phyloP scores from a whole-genome alignment of 2,113 vertebrate genomes.

The Anhinga rufa region DNA sequence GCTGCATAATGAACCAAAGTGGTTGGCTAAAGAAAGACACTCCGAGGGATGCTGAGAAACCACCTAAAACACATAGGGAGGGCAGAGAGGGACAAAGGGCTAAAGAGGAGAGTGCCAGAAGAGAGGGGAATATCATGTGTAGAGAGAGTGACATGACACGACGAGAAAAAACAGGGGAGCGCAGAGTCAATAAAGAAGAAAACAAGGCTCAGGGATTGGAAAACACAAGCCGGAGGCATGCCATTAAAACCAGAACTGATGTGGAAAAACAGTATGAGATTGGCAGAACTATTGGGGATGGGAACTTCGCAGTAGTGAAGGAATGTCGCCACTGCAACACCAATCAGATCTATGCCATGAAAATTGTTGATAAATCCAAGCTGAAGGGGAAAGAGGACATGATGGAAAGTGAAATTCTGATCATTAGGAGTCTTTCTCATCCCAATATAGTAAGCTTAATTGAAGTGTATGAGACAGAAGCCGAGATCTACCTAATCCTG shows the following conservation, averaged over 20 bases:
- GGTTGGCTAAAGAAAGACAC: conserved; percentile 59
- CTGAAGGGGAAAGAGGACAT: conserved; percentile 92
- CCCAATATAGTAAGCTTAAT: conserved; percentile 89
- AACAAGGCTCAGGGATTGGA: conserved; percentile 7
- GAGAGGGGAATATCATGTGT: not conserved
- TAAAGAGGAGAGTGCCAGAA: conserved; percentile 14
- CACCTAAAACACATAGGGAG: not conserved
- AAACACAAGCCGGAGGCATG: conserved; percentile 7
- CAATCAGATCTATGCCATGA: conserved; percentile 82
- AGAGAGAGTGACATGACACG: not conserved
- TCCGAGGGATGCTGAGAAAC: conserved; percentile 25
- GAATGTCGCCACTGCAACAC: conserved; percentile 78
- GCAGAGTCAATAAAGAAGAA: conserved; percentile 43
- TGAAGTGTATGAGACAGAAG: conserved; percentile 84
- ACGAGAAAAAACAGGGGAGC: conserved; percentile 46
- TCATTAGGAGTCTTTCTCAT: conserved; percentile 86
- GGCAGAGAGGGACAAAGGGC: conserved; percentile 36
- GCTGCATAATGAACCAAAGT: not conserved
- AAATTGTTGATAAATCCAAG: conserved; percentile 90
- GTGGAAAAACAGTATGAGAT: conserved; percentile 85
- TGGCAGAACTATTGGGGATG: conserved; percentile 87
- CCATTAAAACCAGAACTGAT: conserved; percentile 56
- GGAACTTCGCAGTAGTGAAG: conserved; percentile 93
- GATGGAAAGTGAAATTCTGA: conserved; percentile 92
- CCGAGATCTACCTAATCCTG: conserved; percentile 89